These are phyloP conservation scores for Hippasteria phrygiana DNA, from an alignment of 53 echinoderm and acorn worm species.

Conservation along the genomic window DNA sequence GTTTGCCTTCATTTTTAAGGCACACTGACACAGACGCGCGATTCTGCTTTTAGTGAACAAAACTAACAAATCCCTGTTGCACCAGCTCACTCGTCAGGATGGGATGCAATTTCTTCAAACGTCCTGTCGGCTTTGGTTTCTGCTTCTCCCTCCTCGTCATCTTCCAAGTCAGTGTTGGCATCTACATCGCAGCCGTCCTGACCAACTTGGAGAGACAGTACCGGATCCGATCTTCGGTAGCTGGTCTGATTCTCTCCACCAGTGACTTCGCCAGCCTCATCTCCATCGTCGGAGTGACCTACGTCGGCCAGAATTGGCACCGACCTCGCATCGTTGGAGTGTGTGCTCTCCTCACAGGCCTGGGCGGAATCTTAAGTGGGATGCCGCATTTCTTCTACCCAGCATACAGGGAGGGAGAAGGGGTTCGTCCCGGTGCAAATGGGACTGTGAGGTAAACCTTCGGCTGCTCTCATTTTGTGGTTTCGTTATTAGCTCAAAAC, in stretches of 20 bases:
- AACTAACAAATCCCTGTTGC: too few relatives aligned
- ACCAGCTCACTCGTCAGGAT: too few relatives aligned
- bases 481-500: too few relatives aligned
- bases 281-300: slow-evolving; percentile 32
- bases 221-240: slow-evolving; percentile 7
- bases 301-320: slow-evolving; percentile 35
- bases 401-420: not conserved
- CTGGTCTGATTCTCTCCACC: slow-evolving; percentile 29
- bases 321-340: slow-evolving; percentile 47
- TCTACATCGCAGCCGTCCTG: slow-evolving; percentile 30
- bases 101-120: slow-evolving; percentile 5
- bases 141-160: slow-evolving; percentile 13
- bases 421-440: not conserved
- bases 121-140: slow-evolving; percentile 10
- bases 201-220: slow-evolving; percentile 54
- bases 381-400: slow-evolving; percentile 53
- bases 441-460: not conserved
- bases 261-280: slow-evolving; percentile 42
- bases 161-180: slow-evolving; percentile 34
- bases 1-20: too few relatives aligned
- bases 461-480: too few relatives aligned
- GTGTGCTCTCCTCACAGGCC: not conserved
- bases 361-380: slow-evolving; percentile 27
- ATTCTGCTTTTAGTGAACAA: too few relatives aligned
- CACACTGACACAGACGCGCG: too few relatives aligned